These are phyloP conservation scores for Nycticebus coucang DNA, from an alignment of 2,113 vertebrate genomes.

Conservation along the genomic window DNA sequence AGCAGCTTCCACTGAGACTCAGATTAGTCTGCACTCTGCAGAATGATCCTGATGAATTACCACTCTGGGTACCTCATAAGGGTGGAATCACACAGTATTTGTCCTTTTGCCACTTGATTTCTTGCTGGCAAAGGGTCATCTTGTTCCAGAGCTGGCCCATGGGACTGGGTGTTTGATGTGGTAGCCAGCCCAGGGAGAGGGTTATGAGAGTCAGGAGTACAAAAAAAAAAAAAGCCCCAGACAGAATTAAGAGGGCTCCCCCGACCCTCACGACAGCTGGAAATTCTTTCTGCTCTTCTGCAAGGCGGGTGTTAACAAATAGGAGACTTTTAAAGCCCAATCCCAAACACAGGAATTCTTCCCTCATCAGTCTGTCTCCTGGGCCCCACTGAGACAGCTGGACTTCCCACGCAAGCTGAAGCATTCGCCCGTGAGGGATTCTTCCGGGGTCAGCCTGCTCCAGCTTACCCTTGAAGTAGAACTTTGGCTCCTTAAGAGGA, in stretches of 20 bases:
- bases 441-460: slow-evolving; percentile 56
- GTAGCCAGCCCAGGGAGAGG: neutral
- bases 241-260: slow-evolving; percentile 25
- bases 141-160: neutral
- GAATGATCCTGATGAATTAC: neutral
- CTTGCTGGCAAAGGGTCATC: neutral
- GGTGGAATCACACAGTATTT: neutral
- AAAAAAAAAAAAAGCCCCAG: neutral
- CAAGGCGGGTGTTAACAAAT: slow-evolving; percentile 51
- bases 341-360: slow-evolving; percentile 71
- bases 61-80: neutral
- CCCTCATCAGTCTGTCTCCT: slow-evolving; percentile 67
- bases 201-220: neutral
- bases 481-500: neutral
- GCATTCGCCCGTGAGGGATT: slow-evolving; percentile 26
- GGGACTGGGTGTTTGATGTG: neutral
- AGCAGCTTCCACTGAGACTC: neutral
- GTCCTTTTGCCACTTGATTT: neutral
- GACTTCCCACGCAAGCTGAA: slow-evolving; percentile 70
- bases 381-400: slow-evolving; percentile 65
- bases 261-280: slow-evolving; percentile 48
- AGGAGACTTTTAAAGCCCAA: slow-evolving; percentile 58
- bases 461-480: slow-evolving; percentile 22
- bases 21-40: neutral
- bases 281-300: slow-evolving; percentile 66